Percentiles rank a stretch among this genome's conserved stretches.
Conservation (phyloP, 2,113 vertebrate genomes). For the Zosterops borbonicus region DNA sequence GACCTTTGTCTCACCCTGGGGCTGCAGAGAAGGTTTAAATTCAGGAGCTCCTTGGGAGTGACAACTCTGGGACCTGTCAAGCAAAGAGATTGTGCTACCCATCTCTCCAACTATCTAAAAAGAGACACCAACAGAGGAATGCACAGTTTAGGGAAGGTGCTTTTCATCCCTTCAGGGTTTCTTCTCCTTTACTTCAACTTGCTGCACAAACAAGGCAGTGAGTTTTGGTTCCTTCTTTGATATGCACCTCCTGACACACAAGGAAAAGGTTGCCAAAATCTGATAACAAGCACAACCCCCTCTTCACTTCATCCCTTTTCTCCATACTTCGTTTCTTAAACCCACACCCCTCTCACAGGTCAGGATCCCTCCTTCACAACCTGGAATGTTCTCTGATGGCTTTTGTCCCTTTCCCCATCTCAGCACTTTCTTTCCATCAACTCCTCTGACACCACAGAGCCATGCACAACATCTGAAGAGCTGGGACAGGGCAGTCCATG, state of each 20-base stretch:
- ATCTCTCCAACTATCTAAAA: background rate
- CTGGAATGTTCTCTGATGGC: background rate
- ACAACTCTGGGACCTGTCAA: background rate
- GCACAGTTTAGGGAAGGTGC: background rate
- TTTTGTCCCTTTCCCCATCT: background rate
- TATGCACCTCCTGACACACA: background rate
- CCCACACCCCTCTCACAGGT: rapidly evolving
- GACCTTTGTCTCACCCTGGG: background rate
- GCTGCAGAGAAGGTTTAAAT: background rate
- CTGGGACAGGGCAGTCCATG: background rate
- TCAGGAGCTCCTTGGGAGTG: background rate
- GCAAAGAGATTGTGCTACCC: background rate
- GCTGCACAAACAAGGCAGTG: background rate
- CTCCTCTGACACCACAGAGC: background rate
- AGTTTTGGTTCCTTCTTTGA: background rate
- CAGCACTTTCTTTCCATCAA: background rate
- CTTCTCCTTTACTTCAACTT: background rate
- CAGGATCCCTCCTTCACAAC: background rate
- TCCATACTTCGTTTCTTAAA: background rate
- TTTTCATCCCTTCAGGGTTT: background rate
- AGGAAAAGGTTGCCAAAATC: background rate
- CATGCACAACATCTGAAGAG: background rate
- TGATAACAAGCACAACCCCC: background rate
- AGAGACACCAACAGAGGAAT: background rate
- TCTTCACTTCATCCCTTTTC: background rate